Evolutionary conservation across 2,888 invertebrate genomes (phyloP), one percentile per base, ranked within the genome.

Genomic region (Ennomos quercinarius): DNA sequence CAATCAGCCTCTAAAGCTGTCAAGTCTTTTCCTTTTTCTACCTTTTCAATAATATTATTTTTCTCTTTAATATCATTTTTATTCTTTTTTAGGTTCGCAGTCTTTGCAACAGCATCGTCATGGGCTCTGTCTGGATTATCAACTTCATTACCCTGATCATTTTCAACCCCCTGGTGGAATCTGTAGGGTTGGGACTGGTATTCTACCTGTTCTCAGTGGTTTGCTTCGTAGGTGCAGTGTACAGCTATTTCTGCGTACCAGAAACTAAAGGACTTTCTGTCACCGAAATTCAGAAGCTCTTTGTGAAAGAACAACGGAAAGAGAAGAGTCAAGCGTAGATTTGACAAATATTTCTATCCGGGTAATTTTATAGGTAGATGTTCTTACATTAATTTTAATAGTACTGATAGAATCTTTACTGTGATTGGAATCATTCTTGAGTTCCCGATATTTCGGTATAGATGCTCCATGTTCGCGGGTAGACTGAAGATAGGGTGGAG

Each of bases 181-280:
- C 69, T 8, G 46, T 87, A 0, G 91, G 91, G 0, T 68, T 84
- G 0, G 85, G 86, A 0, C 74, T 80, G 0, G 84, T 88, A 0
- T 93, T 92, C 74, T 86, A 84, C 64, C 62, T 82, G 1, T 93
- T 90, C 64, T 81, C 89, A 0, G 57, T 63, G 0, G 71, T 86
- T 1, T 87, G 89, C 66, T 77, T 86, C 49, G 40, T 72, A 0
- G 81, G 86, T 0, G 72, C 84, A 0, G 43, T 78, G 0, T 91
- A 84, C 63, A 79, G 83, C 10, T 68, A 83, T 1, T 70, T 80
- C 10, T 83, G 68, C 13, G 67, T 93, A 0, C 91, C 92, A 0
- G 93, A 93, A 70, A 93, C 92, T 0, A 91, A 86, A 35, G 91
- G 89, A 0, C 64, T 87, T 1, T 75, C 86, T 0, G 80, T 79